Conservation (phyloP, 2,113 vertebrate genomes). For the Formicarius rufipectus region DNA sequence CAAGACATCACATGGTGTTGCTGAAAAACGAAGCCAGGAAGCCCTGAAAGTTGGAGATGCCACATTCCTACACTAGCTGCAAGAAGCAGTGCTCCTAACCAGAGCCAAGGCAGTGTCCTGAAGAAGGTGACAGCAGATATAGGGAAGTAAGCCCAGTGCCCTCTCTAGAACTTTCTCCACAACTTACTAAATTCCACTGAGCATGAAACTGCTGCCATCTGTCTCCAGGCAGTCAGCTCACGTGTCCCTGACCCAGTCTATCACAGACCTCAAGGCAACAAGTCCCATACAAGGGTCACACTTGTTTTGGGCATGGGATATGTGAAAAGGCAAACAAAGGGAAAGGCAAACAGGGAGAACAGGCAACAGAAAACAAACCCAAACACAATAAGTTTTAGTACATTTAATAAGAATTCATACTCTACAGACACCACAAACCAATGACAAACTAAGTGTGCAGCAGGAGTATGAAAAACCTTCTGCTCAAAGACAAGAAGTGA, state of each 20-base stretch:
- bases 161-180: background rate
- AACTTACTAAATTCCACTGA: background rate
- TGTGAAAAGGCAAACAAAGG: background rate
- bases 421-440: background rate
- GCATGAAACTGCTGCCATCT: background rate
- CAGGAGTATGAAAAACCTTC: background rate
- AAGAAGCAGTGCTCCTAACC: background rate
- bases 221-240: rapidly evolving
- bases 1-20: background rate
- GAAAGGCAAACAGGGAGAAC: background rate
- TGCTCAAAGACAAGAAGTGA: background rate
- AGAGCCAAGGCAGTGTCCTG: background rate
- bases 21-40: background rate
- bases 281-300: background rate
- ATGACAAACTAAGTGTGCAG: background rate
- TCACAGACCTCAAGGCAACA: background rate
- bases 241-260: background rate
- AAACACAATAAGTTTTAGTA: background rate
- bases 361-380: background rate
- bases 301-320: background rate
- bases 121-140: background rate
- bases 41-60: background rate
- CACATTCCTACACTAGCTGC: rapidly evolving
- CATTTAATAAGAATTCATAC: conserved; percentile 6
- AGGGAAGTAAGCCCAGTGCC: background rate